Evolutionary conservation across 2,113 vertebrate species (phyloP).

Genomic region (Corythornis madagascariensis): DNA sequence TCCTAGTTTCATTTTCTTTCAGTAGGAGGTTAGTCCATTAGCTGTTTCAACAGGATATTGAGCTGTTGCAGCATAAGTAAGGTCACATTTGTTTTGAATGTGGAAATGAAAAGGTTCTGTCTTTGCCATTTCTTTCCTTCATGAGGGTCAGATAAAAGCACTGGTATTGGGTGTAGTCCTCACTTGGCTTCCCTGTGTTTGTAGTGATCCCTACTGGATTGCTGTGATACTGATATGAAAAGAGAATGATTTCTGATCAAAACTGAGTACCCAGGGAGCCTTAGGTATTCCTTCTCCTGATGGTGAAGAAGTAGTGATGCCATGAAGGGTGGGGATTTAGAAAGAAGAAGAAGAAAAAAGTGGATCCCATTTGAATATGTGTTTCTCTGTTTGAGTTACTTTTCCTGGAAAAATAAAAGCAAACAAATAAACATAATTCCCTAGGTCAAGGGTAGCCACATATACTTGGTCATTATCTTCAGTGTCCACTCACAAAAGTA

Average conservation of each 20-base stretch:
- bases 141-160: background rate
- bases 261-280: background rate
- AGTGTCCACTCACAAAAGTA: background rate
- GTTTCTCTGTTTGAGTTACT: background rate
- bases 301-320: background rate
- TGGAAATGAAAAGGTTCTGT: background rate
- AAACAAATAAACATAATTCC: background rate
- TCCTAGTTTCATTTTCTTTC: background rate
- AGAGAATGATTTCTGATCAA: background rate
- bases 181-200: background rate
- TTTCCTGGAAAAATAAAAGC: background rate
- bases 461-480: background rate
- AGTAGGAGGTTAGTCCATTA: background rate
- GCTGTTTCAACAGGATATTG: background rate
- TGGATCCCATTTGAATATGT: background rate
- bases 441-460: background rate
- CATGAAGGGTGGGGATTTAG: background rate
- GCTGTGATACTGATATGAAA: background rate
- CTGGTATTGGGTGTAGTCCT: background rate
- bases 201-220: constrained; percentile 17
- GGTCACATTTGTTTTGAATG: background rate
- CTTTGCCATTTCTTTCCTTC: background rate
- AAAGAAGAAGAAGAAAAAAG: background rate
- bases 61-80: background rate
- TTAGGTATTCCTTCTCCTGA: background rate